Conservation (phyloP, 2,888 invertebrate genomes). For the Pollenia amentaria region DNA sequence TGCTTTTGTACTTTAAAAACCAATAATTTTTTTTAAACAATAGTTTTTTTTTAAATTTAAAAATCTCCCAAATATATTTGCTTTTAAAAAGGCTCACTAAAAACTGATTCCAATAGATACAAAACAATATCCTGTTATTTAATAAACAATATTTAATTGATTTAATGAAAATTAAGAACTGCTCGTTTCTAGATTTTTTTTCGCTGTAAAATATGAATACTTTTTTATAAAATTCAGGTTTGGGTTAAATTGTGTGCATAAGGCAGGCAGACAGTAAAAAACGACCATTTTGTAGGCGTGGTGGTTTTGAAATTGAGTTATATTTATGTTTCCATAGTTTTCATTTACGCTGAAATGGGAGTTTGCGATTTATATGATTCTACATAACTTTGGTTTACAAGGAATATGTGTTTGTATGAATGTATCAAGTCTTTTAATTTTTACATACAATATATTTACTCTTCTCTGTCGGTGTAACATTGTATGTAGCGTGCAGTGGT, state of each 20-base stretch:
- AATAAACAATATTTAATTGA: too few species aligned
- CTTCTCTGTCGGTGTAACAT: constrained; percentile 16
- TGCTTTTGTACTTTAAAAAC: too few species aligned
- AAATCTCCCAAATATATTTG: too few species aligned
- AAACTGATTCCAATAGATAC: too few species aligned
- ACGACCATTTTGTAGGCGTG: constrained; percentile 53
- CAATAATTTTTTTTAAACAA: too few species aligned
- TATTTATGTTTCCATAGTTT: constrained; percentile 58
- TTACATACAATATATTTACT: neutral
- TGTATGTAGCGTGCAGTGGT: neutral
- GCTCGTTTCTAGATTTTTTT: neutral
- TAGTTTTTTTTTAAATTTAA: too few species aligned
- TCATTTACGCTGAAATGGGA: constrained; percentile 56
- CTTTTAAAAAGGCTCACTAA: too few species aligned
- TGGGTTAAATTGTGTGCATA: neutral
- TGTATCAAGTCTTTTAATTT: neutral
- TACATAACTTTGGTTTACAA: constrained; percentile 52
- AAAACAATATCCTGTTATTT: too few species aligned
- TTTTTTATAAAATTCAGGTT: neutral
- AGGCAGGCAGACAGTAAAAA: constrained; percentile 14
- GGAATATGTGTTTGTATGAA: neutral
- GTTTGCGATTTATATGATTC: constrained; percentile 59
- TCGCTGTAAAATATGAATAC: neutral
- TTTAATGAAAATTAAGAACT: too few species aligned
- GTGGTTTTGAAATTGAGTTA: constrained; percentile 64